Conservation (phyloP, 2,797 vertebrate species). For the Pelobates cultripes region DNA sequence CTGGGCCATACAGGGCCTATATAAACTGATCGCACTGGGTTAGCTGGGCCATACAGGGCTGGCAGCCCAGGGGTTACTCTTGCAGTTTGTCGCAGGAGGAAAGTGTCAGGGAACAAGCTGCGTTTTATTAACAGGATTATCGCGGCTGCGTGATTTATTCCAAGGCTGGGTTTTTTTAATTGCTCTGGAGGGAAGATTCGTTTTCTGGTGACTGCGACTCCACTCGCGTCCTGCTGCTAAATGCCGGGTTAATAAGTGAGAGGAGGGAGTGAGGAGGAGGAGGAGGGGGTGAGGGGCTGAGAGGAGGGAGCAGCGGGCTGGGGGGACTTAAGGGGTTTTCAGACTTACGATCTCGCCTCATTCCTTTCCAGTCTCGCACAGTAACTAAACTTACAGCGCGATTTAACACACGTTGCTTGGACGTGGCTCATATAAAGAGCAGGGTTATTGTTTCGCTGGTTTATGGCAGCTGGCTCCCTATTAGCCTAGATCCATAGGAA, state of each 20-base stretch:
- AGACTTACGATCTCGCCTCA: constrained; percentile 75
- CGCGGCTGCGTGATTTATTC: constrained; percentile 80
- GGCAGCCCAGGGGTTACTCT: constrained; percentile 31
- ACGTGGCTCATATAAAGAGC: constrained; percentile 39
- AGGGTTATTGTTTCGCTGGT: constrained; percentile 23
- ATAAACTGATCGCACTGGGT: no score
- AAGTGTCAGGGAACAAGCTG: constrained; percentile 82
- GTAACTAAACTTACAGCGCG: constrained; percentile 18
- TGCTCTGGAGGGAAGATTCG: constrained; percentile 81
- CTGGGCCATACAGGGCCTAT: no score
- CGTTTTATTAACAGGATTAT: constrained; percentile 86
- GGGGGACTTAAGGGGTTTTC: constrained; percentile 67
- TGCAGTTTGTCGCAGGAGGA: constrained; percentile 77
- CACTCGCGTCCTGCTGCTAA: constrained; percentile 81
- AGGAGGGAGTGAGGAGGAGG: constrained; percentile 48
- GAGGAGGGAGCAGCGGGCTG: constrained; percentile 53
- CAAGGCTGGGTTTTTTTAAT: constrained; percentile 82
- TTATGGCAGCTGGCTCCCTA: constrained; percentile 44
- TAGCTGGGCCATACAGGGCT: no score
- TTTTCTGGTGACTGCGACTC: constrained; percentile 80
- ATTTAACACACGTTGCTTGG: constrained; percentile 28
- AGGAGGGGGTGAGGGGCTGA: constrained; percentile 57
- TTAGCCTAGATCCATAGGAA: constrained; percentile 12
- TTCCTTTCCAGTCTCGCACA: constrained; percentile 69
- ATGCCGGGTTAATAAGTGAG: constrained; percentile 82